Evolutionary conservation across 2,888 invertebrate genomes (phyloP), one percentile per base, ranked within the genome.

Genomic region (Drosophila multiciliata): DNA sequence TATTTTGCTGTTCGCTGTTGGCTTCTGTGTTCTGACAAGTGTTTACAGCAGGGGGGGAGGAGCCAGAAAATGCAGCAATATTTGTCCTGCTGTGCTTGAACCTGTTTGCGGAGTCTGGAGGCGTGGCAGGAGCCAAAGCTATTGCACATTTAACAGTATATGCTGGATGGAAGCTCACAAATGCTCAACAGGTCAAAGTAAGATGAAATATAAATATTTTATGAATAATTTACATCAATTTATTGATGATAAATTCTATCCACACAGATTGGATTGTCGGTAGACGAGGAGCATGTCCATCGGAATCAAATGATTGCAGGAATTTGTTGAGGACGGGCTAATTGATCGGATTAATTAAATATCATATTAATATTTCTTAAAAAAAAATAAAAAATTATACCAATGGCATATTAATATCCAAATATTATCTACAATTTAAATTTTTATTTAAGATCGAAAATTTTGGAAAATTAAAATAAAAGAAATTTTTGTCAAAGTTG

Each of bases 41-140:
- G 42, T 20, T 5, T 2, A 11, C 42, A 20, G 42, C 42, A 20
- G 11, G 1, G 40, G 40, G 4, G 40, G 40, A 40, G 0, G 23
- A 23, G 2, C 8, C 8, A 17, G 17, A 1, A 40, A 42, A 6
- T 42, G 42, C 1, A 1, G 0, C 11, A 2, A 11, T 6, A 20
- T 2, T 6, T 42, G 42, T 42, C 2, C 11, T 11, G 11, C 42
- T 20, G 0, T 42, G 2, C 1, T 42, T 20, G 6, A 2, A 2
- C 42, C 42, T 42, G 20, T 42, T 20, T 42, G 42, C 11, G 42
- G 5, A 20, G 3, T 0, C 0, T 42, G n/a, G 42, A 6, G 0
- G 11, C 42, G 42, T 11, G 42, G 11, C 11, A 1, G 1, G 1
- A 5, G 0, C 0, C 5, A 11, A 0, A 11, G 11, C 42, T 1